Percentiles rank a stretch among this genome's conserved stretches.
These are phyloP conservation scores for Lichenostomus cassidix DNA, from an alignment of 2,113 vertebrate species.

Conservation along the genomic window DNA sequence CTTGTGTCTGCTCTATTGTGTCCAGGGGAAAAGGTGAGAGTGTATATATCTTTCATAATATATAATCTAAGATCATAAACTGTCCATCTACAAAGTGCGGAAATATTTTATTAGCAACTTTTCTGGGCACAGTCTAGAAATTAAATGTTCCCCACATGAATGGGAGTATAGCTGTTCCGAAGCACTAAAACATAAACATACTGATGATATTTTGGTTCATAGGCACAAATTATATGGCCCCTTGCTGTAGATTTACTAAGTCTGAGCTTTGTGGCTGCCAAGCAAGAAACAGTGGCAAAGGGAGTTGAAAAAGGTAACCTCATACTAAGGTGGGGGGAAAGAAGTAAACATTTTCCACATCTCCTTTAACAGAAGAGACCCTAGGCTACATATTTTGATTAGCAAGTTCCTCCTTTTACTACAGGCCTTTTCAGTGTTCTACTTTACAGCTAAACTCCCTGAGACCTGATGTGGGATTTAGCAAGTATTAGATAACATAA, in stretches of 20 bases:
- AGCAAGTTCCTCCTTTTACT: conserved; percentile 27
- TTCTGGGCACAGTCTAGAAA: conserved; percentile 42
- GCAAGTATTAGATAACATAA: conserved; percentile 73
- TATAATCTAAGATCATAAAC: conserved; percentile 11
- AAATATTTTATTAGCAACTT: conserved; percentile 58
- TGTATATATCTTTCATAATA: conserved; percentile 30
- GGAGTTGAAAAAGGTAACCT: conserved; percentile 49
- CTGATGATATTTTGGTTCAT: conserved; percentile 29
- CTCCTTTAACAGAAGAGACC: conserved; percentile 34
- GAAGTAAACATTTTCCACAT: not conserved
- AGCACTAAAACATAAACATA: conserved; percentile 52
- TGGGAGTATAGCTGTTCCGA: conserved; percentile 39
- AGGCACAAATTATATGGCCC: conserved; percentile 6
- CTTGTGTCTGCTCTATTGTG: not conserved
- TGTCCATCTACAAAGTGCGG: conserved; percentile 10
- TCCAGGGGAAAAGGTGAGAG: not conserved
- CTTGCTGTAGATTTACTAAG: conserved; percentile 29
- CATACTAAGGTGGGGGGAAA: conserved; percentile 2
- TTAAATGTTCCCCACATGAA: conserved; percentile 42
- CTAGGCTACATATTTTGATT: conserved; percentile 44
- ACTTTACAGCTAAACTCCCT: conserved; percentile 59
- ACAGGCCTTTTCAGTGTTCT: conserved; percentile 14
- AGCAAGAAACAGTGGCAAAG: conserved; percentile 35
- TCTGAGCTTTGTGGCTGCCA: conserved; percentile 40
- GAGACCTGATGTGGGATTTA: conserved; percentile 68